Conservation (phyloP, 2,797 vertebrate species). For the Margarornis squamiger region DNA sequence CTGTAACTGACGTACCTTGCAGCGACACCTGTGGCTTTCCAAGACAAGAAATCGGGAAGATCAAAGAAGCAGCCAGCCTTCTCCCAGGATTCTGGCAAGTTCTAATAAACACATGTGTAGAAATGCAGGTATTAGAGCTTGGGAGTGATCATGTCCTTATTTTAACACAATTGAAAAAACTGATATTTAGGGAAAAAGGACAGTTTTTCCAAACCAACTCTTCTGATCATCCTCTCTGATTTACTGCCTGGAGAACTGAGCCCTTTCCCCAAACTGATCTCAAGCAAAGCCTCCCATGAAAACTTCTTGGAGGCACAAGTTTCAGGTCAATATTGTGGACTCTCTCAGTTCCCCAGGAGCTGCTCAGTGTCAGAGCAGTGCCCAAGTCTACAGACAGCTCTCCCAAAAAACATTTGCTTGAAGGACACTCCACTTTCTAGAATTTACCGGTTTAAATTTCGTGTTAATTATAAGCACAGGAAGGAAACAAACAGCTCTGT, state of each 20-base stretch:
- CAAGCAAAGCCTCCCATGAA: background rate
- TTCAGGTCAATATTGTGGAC: background rate
- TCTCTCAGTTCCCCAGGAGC: background rate
- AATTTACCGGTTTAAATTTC: background rate
- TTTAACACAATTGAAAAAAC: background rate
- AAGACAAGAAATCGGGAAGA: slow-evolving; percentile 95
- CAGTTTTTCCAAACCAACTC: background rate
- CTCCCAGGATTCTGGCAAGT: slow-evolving; percentile 81
- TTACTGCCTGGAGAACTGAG: background rate
- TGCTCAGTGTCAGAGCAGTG: background rate
- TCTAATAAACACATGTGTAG: slow-evolving; percentile 68
- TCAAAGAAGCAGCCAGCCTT: slow-evolving; percentile 91
- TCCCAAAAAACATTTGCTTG: background rate
- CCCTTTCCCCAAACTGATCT: background rate
- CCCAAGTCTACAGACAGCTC: background rate
- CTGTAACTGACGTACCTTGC: slow-evolving; percentile 82
- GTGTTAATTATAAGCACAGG: background rate
- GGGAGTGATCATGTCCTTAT: background rate
- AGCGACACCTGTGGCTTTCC: slow-evolving; percentile 93
- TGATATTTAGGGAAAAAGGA: background rate
- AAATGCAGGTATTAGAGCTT: slow-evolving; percentile 5
- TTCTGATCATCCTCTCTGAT: background rate
- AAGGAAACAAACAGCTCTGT: background rate
- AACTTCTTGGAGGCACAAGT: background rate
- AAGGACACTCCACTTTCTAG: background rate